A percentile compares a stretch with the other conserved stretches of the same genome.
These are phyloP conservation scores for Hiodon alosoides DNA, from an alignment of 2,113 vertebrate species.

Conservation along the genomic window DNA sequence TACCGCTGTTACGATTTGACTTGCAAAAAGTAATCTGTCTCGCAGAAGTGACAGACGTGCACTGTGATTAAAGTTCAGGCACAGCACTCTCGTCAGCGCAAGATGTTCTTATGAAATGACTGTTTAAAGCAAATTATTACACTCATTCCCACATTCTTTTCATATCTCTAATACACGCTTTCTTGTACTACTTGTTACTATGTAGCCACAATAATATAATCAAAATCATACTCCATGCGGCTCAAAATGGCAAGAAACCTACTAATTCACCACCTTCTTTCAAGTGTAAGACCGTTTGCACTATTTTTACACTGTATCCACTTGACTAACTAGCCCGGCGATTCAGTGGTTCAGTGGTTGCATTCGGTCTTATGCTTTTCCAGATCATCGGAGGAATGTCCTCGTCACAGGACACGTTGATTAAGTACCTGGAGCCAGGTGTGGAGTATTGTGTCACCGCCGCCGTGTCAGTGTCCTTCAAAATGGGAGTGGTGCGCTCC, in stretches of 20 bases:
- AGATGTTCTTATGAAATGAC: too few species aligned
- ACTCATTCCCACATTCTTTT: too few species aligned
- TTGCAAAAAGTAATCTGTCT: too few species aligned
- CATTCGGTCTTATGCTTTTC: slow-evolving; percentile 9
- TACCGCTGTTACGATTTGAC: too few species aligned
- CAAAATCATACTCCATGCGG: neutral
- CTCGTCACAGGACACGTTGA: neutral
- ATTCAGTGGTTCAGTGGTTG: neutral
- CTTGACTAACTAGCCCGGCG: neutral
- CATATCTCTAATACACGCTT: too few species aligned
- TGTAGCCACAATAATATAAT: too few species aligned
- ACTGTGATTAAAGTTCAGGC: too few species aligned
- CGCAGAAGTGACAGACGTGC: too few species aligned
- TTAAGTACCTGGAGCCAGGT: neutral
- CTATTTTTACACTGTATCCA: too few species aligned
- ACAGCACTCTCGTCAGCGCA: too few species aligned
- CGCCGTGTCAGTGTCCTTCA: neutral
- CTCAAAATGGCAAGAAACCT: neutral
- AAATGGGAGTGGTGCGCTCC: slow-evolving; percentile 17
- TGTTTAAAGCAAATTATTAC: too few species aligned
- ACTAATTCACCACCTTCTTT: neutral
- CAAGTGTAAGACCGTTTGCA: neutral
- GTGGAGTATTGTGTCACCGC: slow-evolving; percentile 8
- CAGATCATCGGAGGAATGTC: slow-evolving; percentile 39
- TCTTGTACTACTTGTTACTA: too few species aligned